These are phyloP conservation scores for Epirrita christyi DNA, from an alignment of 2,888 invertebrate genomes.

Conservation along the genomic window DNA sequence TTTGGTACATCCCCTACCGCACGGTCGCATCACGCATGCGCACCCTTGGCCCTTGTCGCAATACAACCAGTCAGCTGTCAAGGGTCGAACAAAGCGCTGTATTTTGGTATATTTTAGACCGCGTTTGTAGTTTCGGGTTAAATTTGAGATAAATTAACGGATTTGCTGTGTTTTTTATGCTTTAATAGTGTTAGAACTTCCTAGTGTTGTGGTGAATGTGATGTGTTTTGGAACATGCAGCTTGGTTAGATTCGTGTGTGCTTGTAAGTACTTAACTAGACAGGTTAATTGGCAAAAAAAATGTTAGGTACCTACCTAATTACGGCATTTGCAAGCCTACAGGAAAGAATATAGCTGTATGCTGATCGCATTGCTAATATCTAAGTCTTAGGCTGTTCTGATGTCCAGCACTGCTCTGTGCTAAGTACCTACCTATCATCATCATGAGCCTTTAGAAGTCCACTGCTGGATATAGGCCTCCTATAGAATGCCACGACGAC, in stretches of 20 bases:
- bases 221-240: constrained; percentile 6
- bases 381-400: too few relatives aligned
- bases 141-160: constrained; percentile 16
- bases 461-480: too few relatives aligned
- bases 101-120: constrained; percentile 26
- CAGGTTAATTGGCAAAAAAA: too few relatives aligned
- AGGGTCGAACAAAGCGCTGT: constrained; percentile 21
- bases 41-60: constrained; percentile 32
- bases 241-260: constrained; percentile 3
- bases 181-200: neutral
- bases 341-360: too few relatives aligned
- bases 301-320: too few relatives aligned
- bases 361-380: too few relatives aligned
- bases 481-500: too few relatives aligned
- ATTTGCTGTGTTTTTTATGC: constrained; percentile 2
- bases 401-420: too few relatives aligned
- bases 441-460: too few relatives aligned
- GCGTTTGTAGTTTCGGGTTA: constrained; percentile 24
- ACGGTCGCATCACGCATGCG: constrained; percentile 57
- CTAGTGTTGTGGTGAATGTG: neutral
- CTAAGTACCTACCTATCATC: too few relatives aligned
- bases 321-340: too few relatives aligned
- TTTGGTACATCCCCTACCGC: constrained; percentile 40
- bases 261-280: neutral
- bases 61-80: constrained; percentile 66